These are phyloP conservation scores for Barnardius zonarius DNA, from an alignment of 2,113 vertebrate genomes.

Conservation along the genomic window DNA sequence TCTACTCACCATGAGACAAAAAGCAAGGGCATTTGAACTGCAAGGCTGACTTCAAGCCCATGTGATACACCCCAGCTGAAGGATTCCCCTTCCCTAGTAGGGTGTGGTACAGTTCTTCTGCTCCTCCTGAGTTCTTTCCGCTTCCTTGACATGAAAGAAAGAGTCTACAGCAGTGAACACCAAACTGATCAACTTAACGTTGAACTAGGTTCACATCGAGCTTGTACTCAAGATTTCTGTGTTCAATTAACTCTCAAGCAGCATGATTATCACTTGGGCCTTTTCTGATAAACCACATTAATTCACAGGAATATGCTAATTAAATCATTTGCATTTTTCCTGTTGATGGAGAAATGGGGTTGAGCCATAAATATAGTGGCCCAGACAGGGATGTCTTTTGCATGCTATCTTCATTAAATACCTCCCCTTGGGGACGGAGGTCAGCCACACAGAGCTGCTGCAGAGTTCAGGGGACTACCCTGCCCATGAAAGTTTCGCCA, in stretches of 20 bases:
- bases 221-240: conserved; percentile 5
- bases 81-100: neutral
- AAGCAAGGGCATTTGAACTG: neutral
- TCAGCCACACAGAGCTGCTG: neutral
- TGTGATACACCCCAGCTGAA: neutral
- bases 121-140: neutral
- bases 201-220: neutral
- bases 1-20: neutral
- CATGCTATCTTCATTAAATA: neutral
- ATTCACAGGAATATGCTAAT: conserved; percentile 52
- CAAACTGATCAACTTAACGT: neutral
- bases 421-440: neutral
- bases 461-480: neutral
- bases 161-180: neutral
- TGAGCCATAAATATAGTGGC: neutral
- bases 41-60: neutral
- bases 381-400: neutral
- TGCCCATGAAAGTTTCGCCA: neutral
- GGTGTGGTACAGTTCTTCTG: neutral
- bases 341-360: conserved; percentile 27
- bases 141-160: neutral
- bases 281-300: conserved; percentile 63
- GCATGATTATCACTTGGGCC: conserved; percentile 45
- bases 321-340: conserved; percentile 56
- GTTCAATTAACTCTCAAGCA: conserved; percentile 63